Evolutionary conservation across 2,113 vertebrate species (phyloP), one percentile per base, ranked within the genome.

Genomic region (Lampris megalopsis): DNA sequence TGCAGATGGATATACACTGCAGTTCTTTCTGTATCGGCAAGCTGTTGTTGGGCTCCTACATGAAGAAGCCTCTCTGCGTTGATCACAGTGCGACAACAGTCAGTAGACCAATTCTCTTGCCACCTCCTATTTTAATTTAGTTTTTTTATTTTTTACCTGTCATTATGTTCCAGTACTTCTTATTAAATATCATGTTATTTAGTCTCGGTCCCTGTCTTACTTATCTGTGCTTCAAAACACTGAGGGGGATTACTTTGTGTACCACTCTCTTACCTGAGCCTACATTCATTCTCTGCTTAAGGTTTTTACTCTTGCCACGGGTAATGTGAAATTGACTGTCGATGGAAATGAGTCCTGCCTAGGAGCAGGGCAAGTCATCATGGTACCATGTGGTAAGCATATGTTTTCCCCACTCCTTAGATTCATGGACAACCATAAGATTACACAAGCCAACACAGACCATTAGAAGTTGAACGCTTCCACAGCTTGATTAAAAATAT

Each of bases 31-130:
- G 90, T 52, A 89, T 66, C 6, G 94, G 93, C 8, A 94, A 92
- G 68, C 83, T 94, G 13, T 71, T 95, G 63, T 82, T 95, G 45
- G 93, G 93, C 64, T 94, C 93, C 13, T 86, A 82, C 75, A 92
- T 91, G 91, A 93, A 92, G 79, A 94, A 94, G 71, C 94, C 94
- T 58, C 84, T 90, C 1, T 93, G 91, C 85, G 88, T 94, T 79
- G 94, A 95, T 69, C 91, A 89, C 85, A 85, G 77, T 5, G 88
- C 92, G 2, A 81, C 79, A 41, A 89, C 87, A 48, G 92, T 94
- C 9, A 86, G 92, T 80, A 6, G 9, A 49, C 9, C 24, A 24
- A 24, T 2, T 6, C 72, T 38, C 6, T 6, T 56, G 4, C 8
- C 2, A 1, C 2, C 37, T 63, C 8, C 59, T 60, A 10, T 58